A percentile compares a stretch with the other conserved stretches of the same genome.
These are phyloP conservation scores for Neopipo cinnamomea DNA, from an alignment of 2,113 vertebrate genomes.

Conservation along the genomic window DNA sequence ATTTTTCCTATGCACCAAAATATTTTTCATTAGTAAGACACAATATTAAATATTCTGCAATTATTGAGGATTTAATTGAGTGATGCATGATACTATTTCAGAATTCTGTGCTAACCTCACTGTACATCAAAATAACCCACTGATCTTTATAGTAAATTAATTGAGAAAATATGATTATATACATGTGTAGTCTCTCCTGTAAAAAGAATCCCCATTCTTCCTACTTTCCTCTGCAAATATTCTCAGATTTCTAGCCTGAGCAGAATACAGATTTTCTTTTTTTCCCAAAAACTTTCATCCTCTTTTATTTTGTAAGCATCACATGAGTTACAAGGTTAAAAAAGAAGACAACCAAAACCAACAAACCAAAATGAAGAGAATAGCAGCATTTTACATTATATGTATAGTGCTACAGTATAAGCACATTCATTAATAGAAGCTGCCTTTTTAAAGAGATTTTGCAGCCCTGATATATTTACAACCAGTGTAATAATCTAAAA, in stretches of 20 bases:
- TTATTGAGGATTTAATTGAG: background rate
- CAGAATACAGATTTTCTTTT: background rate
- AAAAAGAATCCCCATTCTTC: background rate
- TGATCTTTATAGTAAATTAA: background rate
- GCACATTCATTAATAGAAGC: background rate
- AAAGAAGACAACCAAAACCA: background rate
- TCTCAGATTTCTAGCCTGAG: background rate
- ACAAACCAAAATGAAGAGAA: background rate
- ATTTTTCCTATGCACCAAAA: background rate
- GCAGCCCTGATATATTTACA: background rate
- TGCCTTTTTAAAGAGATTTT: background rate
- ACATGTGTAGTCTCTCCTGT: background rate
- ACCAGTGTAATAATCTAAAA: background rate
- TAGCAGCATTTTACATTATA: background rate
- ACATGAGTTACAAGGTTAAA: background rate
- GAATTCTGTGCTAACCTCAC: background rate
- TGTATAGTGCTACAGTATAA: background rate
- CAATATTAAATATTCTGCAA: background rate
- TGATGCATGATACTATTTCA: background rate
- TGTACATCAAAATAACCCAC: background rate
- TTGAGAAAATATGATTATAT: background rate
- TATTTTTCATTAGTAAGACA: background rate
- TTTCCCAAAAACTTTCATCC: background rate
- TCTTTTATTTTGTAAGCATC: background rate
- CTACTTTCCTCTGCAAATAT: background rate